Percentiles rank a stretch among this genome's conserved stretches.
Evolutionary conservation across 2,888 invertebrate species (phyloP).

Genomic region (Nymphalis polychloros): DNA sequence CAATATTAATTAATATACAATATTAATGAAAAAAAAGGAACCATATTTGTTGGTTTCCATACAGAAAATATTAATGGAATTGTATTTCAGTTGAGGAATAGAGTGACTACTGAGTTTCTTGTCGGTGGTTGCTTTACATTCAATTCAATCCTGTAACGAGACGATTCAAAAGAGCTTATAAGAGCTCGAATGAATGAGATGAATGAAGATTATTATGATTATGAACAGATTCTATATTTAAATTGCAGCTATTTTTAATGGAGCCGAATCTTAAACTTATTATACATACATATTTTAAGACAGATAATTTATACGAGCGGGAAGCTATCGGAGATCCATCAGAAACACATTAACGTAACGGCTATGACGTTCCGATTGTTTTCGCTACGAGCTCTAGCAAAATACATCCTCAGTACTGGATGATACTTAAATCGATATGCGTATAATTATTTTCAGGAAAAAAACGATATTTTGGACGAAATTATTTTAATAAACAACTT

Average conservation of each 20-base stretch:
- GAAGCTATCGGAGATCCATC: conserved; percentile 74
- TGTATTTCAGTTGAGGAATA: too few species aligned
- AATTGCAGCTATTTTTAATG: conserved; percentile 1
- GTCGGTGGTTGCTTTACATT: too few species aligned
- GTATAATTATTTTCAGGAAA: background rate
- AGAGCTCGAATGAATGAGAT: too few species aligned
- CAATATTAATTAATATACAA: too few species aligned
- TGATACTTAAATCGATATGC: conserved; percentile 7
- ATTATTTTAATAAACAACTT: too few species aligned
- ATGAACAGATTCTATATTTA: background rate
- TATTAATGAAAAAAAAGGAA: too few species aligned
- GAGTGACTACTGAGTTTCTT: too few species aligned
- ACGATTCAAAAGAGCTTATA: background rate
- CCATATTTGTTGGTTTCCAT: too few species aligned
- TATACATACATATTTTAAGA: conserved; percentile 27
- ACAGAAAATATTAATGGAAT: too few species aligned
- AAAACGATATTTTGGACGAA: too few species aligned
- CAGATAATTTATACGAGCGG: conserved; percentile 62
- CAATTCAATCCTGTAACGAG: too few species aligned
- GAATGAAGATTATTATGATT: background rate
- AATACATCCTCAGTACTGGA: conserved; percentile 15
- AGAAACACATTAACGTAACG: conserved; percentile 75
- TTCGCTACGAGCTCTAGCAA: conserved; percentile 24
- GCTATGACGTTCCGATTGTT: conserved; percentile 43
- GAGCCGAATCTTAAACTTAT: background rate